A percentile compares a stretch with the other conserved stretches of the same genome.
phyloP scores from a whole-genome alignment of 2,113 vertebrate species.

The Petaurus breviceps region DNA sequence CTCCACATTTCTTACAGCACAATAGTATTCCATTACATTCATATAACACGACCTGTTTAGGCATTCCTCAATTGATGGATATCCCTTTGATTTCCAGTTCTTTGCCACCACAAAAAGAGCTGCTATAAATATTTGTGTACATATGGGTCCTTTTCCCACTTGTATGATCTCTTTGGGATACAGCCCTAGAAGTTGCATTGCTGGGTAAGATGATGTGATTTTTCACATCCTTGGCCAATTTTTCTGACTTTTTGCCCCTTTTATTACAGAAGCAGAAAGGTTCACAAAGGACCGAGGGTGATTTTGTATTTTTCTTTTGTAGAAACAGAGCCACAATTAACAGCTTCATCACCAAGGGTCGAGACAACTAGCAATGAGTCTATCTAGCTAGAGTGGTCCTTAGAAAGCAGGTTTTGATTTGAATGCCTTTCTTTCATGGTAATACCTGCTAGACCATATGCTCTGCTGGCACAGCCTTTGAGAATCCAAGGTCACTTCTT shows the following conservation, averaged over 20 bases:
- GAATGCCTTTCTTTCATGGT: not conserved
- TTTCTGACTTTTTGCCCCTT: not conserved
- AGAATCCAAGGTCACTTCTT: not conserved
- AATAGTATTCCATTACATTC: no score
- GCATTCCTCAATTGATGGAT: no score
- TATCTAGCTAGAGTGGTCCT: not conserved
- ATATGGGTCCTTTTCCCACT: no score
- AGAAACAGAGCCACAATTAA: not conserved
- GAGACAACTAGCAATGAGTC: not conserved
- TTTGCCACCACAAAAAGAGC: no score
- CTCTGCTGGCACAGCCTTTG: not conserved
- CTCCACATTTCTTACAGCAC: no score
- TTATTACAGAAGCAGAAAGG: not conserved
- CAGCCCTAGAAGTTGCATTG: no score
- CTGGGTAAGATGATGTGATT: not conserved
- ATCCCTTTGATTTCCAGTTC: no score
- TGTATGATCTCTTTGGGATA: no score
- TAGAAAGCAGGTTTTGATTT: not conserved
- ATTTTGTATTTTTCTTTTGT: not conserved
- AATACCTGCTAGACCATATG: not conserved
- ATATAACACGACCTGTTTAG: no score
- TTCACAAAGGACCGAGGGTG: not conserved
- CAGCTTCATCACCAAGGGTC: not conserved
- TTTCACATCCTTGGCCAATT: not conserved
- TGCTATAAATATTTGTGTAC: no score